phyloP scores from a whole-genome alignment of 2,113 vertebrate genomes.

The Daboia siamensis region DNA sequence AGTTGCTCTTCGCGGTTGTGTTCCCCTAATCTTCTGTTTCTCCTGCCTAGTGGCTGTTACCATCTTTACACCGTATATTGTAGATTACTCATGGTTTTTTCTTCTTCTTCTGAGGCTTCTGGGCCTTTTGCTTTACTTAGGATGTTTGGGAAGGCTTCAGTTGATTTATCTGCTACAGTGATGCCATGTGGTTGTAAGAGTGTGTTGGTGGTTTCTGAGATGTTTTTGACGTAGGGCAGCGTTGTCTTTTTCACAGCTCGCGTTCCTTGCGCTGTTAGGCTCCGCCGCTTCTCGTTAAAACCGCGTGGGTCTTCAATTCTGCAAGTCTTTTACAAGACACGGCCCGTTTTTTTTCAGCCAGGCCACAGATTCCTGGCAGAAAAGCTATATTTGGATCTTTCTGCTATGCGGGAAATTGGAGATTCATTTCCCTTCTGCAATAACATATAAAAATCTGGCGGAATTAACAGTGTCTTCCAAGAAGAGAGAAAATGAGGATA shows the following conservation, averaged over 20 bases:
- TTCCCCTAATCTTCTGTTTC: no score
- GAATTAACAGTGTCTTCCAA: accelerated
- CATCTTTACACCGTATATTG: not conserved
- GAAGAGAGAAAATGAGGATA: not conserved
- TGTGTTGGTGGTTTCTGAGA: not conserved
- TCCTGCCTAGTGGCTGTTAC: no score
- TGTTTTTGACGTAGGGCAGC: not conserved
- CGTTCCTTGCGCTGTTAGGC: not conserved
- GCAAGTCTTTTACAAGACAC: not conserved
- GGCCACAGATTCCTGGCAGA: not conserved
- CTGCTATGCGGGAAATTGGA: not conserved
- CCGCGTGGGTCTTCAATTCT: not conserved
- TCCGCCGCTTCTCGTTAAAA: not conserved
- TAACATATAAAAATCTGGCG: not conserved
- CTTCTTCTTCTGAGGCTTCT: not conserved
- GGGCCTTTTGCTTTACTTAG: no score
- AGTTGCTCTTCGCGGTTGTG: not conserved
- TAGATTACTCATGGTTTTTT: not conserved
- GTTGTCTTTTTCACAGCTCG: not conserved
- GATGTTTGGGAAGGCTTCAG: no score
- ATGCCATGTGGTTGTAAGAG: not conserved
- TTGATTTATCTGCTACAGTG: no score
- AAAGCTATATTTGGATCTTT: not conserved
- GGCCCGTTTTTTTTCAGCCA: not conserved
- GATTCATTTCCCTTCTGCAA: not conserved